Evolutionary conservation across 1,140 invertebrate genomes (phyloP).

Genomic region (Orchesella cincta): DNA sequence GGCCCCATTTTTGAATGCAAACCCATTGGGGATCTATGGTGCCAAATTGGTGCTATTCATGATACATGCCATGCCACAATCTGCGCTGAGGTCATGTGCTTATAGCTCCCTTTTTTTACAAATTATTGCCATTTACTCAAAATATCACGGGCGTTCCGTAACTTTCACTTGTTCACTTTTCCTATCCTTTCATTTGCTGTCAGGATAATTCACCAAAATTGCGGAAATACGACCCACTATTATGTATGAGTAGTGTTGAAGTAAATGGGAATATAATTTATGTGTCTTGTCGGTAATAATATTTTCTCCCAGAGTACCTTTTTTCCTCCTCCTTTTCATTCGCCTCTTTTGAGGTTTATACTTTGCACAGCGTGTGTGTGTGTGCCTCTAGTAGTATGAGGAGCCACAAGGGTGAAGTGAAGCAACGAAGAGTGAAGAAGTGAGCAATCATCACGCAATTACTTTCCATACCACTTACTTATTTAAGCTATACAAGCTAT

Average conservation of each 20-base stretch:
- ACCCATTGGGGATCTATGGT: too few species aligned
- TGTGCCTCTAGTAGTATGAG: neutral
- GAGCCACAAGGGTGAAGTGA: neutral
- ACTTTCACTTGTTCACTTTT: neutral
- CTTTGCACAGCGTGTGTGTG: neutral
- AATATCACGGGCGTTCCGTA: slow-evolving; percentile 1
- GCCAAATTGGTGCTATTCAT: neutral
- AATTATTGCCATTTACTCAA: neutral
- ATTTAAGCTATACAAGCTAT: neutral
- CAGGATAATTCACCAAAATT: neutral
- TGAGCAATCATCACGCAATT: slow-evolving; percentile 26
- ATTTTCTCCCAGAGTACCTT: neutral
- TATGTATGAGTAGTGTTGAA: slow-evolving; percentile 2
- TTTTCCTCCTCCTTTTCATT: neutral
- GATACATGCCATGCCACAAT: neutral
- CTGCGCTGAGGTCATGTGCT: neutral
- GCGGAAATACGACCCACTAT: slow-evolving; percentile 3
- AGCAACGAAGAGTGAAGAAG: neutral
- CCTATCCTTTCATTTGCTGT: neutral
- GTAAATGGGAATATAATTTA: slow-evolving; percentile 26
- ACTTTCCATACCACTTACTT: slow-evolving; percentile 8
- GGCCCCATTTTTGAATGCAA: too few species aligned
- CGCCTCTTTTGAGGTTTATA: neutral
- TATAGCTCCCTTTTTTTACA: neutral
- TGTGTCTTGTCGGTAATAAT: neutral